These are phyloP conservation scores for Palythoa caribaeorum DNA, from an alignment of 92 coral and sea anemone species.

Conservation along the genomic window DNA sequence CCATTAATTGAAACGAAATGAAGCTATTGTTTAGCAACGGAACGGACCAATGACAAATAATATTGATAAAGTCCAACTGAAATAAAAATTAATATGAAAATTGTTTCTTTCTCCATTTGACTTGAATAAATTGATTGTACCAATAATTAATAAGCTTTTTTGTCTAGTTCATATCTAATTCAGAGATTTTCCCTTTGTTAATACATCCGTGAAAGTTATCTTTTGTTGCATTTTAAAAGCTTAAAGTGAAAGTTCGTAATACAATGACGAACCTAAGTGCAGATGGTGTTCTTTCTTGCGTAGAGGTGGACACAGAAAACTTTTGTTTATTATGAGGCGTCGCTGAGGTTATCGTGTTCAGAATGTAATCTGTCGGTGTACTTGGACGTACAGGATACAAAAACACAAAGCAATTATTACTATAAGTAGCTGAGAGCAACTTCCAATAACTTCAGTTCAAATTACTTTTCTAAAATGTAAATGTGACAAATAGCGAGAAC, in stretches of 20 bases:
- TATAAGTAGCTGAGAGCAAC: not conserved
- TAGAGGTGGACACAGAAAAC: not conserved
- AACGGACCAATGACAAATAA: not conserved
- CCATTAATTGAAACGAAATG: not conserved
- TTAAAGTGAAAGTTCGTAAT: not conserved
- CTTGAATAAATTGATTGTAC: not conserved
- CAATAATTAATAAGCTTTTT: not conserved
- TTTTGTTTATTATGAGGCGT: not conserved
- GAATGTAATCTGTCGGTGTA: not conserved
- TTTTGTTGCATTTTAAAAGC: not conserved
- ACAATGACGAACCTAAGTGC: not conserved
- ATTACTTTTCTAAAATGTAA: not conserved
- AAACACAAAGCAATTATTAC: too few species aligned
- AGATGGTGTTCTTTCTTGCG: not conserved
- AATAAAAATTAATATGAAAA: too few species aligned
- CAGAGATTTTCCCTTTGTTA: not conserved
- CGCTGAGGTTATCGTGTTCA: conserved; percentile 17
- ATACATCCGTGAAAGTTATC: not conserved
- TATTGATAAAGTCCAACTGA: not conserved
- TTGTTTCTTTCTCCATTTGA: not conserved
- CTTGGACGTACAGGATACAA: not conserved
- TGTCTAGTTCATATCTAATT: too few species aligned
- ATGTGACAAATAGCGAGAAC: too few species aligned
- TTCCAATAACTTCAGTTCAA: not conserved
- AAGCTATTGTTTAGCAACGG: not conserved